Percentiles rank a stretch among this genome's conserved stretches.
Conservation (phyloP, 1,140 invertebrate genomes). For the Trachymyrmex cornetzi region DNA sequence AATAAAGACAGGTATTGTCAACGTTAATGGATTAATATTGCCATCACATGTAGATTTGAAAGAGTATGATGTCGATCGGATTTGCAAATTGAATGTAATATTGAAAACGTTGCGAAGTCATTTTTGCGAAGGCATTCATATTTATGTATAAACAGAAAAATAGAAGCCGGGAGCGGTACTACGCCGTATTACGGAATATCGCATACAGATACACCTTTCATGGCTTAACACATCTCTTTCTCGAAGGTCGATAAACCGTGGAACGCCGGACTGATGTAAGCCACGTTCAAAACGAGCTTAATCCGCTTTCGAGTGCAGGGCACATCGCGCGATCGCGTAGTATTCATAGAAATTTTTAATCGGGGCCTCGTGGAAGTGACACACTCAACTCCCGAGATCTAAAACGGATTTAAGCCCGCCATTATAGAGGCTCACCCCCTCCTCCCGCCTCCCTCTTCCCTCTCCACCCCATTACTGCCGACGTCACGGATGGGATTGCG, state of each 20-base stretch:
- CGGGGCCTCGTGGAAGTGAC: slow-evolving; percentile 10
- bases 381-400: slow-evolving; percentile 41
- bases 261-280: slow-evolving; percentile 55
- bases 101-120: not conserved
- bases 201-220: slow-evolving; percentile 30
- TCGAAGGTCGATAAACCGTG: slow-evolving; percentile 48
- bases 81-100: not conserved
- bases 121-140: not conserved
- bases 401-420: slow-evolving; percentile 51
- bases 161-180: not conserved
- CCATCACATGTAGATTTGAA: not conserved
- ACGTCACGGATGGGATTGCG: not conserved
- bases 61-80: not conserved
- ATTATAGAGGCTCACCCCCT: slow-evolving; percentile 32
- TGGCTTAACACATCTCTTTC: slow-evolving; percentile 27
- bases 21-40: not conserved
- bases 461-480: not conserved
- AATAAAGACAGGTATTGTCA: not conserved
- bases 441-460: too few relatives aligned
- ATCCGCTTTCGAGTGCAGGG: slow-evolving; percentile 51
- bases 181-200: slow-evolving; percentile 25
- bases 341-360: slow-evolving; percentile 50
- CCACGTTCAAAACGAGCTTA: slow-evolving; percentile 56
- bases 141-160: slow-evolving; percentile 4
- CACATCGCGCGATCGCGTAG: slow-evolving; percentile 24